phyloP scores from a whole-genome alignment of 2,797 vertebrate genomes.

The Rhinogobio ventralis region DNA sequence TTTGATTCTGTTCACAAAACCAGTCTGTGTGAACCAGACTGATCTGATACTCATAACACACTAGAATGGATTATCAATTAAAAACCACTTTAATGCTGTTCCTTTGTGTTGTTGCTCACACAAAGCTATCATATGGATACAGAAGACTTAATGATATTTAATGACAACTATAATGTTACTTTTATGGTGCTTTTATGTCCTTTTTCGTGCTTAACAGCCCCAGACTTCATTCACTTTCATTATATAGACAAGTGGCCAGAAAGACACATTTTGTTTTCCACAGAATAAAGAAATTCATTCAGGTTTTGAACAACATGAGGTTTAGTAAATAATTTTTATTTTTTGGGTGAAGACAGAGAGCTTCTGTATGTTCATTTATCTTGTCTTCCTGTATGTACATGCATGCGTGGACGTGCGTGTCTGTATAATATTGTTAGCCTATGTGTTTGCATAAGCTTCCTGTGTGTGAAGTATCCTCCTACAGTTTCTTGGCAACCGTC shows the following conservation, averaged over 20 bases:
- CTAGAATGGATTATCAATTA: background rate
- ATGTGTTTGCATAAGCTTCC: slow-evolving; percentile 45
- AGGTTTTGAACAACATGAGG: background rate
- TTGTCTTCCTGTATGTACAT: background rate
- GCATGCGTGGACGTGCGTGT: slow-evolving; percentile 1
- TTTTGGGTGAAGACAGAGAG: background rate
- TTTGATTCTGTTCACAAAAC: background rate
- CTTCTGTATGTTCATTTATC: background rate
- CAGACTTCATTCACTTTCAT: background rate
- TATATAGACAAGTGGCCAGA: background rate
- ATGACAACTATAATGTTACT: background rate
- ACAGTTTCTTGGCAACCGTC: slow-evolving; percentile 74
- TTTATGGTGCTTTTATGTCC: background rate
- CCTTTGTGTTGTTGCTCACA: background rate
- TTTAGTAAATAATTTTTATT: background rate
- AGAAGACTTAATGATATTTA: background rate
- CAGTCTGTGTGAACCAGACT: background rate
- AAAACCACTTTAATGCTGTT: background rate
- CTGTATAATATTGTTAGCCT: slow-evolving; percentile 16
- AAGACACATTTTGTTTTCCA: background rate
- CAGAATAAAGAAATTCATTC: background rate
- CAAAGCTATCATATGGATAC: background rate
- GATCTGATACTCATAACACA: background rate
- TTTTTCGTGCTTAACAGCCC: background rate
- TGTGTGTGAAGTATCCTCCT: slow-evolving; percentile 65